Evolutionary conservation across 2,797 vertebrate genomes (phyloP).

Genomic region (Parauchenoglanis punctatus): DNA sequence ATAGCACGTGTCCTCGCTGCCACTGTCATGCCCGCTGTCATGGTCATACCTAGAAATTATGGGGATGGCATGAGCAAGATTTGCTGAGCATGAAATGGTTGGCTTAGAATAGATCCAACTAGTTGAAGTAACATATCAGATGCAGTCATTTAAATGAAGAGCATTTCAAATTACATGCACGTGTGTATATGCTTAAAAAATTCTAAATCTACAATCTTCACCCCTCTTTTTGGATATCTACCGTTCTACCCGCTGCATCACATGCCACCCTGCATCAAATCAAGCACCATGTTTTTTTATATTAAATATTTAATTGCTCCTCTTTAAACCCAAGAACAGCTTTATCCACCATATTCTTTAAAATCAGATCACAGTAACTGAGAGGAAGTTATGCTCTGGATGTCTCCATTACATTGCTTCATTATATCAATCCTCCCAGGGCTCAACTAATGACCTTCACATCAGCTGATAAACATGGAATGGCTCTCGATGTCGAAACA

Average conservation of each 20-base stretch:
- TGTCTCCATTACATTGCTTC: neutral
- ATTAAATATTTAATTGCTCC: neutral
- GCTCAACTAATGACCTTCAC: neutral
- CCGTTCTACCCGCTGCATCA: neutral
- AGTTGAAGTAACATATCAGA: neutral
- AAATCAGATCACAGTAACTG: neutral
- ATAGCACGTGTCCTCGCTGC: slow-evolving; percentile 89
- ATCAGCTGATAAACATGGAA: neutral
- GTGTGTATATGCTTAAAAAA: neutral
- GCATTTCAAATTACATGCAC: neutral
- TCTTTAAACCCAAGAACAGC: neutral
- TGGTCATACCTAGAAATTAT: slow-evolving; percentile 85
- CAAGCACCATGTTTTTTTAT: neutral
- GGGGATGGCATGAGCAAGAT: neutral
- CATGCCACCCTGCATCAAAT: neutral
- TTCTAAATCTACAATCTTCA: neutral
- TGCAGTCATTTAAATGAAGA: neutral
- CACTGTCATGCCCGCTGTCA: slow-evolving; percentile 97
- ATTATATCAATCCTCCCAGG: neutral
- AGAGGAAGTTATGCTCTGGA: neutral
- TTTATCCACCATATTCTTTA: neutral
- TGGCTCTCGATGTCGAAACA: neutral
- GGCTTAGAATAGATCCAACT: neutral
- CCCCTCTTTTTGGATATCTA: neutral
- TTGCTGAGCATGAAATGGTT: neutral